Percentiles rank a stretch among this genome's conserved stretches.
phyloP scores from a whole-genome alignment of 2,888 invertebrate species.

The Rhingia rostrata region DNA sequence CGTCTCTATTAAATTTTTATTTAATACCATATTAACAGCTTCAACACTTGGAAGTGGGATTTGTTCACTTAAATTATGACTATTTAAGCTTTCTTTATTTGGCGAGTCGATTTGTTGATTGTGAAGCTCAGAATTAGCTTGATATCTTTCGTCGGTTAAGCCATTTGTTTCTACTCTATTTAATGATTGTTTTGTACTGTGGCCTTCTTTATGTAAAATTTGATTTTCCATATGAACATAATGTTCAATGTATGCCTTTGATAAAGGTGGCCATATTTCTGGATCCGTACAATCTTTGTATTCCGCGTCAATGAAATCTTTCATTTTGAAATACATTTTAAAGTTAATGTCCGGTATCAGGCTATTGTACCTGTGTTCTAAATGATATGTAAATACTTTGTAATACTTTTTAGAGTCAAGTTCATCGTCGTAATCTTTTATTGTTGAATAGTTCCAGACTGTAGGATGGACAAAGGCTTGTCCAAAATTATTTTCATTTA shows the following conservation, averaged over 20 bases:
- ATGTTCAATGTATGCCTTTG: constrained; percentile 78
- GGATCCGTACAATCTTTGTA: constrained; percentile 36
- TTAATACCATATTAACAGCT: too few species aligned
- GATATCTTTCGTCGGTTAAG: background rate
- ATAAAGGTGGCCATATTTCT: constrained; percentile 76
- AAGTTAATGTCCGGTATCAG: constrained; percentile 80
- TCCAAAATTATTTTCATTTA: background rate
- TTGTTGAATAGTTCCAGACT: constrained; percentile 78
- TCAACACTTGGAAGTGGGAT: too few species aligned
- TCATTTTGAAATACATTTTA: constrained; percentile 79
- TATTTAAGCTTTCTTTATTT: too few species aligned
- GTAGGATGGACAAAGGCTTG: constrained; percentile 75
- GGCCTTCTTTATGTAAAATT: constrained; percentile 57
- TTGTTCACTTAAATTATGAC: too few species aligned
- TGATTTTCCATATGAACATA: constrained; percentile 80
- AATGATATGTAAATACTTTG: constrained; percentile 80
- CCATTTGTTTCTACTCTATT: background rate
- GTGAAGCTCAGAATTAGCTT: background rate
- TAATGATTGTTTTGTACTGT: background rate
- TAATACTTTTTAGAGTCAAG: constrained; percentile 81
- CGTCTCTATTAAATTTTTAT: too few species aligned
- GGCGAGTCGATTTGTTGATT: background rate
- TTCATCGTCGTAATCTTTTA: constrained; percentile 80
- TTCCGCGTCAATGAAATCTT: constrained; percentile 79
- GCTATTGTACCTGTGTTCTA: constrained; percentile 81